phyloP scores from a whole-genome alignment of 2,888 invertebrate genomes.

The Lasioglossum zephyrum region DNA sequence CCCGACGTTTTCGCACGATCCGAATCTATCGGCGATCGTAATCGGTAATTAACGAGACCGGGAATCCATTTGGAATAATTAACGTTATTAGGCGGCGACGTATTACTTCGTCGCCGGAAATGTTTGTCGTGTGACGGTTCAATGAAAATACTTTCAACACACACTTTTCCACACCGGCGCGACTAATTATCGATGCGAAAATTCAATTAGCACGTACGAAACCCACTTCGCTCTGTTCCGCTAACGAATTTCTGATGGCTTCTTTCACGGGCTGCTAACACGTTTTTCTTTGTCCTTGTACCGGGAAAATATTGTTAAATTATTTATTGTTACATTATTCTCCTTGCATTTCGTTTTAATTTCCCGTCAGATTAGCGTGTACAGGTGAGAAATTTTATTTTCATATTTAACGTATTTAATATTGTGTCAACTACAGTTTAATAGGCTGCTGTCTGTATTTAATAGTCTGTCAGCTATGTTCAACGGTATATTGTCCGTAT shows the following conservation, averaged over 20 bases:
- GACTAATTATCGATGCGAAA: neutral
- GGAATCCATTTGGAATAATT: neutral
- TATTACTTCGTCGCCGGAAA: neutral
- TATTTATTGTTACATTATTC: too few relatives aligned
- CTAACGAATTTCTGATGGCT: neutral
- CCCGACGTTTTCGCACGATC: neutral
- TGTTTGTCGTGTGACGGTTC: neutral
- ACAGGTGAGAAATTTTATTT: neutral
- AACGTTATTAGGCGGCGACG: neutral
- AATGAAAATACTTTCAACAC: neutral
- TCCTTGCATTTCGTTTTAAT: neutral
- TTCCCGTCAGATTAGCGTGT: neutral
- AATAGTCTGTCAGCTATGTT: neutral
- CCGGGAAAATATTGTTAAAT: neutral
- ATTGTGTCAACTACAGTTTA: neutral
- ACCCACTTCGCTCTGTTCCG: neutral
- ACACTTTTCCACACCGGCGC: neutral
- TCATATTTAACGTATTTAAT: neutral
- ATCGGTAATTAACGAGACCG: neutral
- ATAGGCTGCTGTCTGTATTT: neutral
- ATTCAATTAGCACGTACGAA: neutral
- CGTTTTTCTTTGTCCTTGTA: neutral
- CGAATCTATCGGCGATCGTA: neutral
- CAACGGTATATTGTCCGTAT: neutral
- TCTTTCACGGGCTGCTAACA: neutral